phyloP scores from a whole-genome alignment of 1,140 invertebrate genomes.

The Epicauta chinensis region DNA sequence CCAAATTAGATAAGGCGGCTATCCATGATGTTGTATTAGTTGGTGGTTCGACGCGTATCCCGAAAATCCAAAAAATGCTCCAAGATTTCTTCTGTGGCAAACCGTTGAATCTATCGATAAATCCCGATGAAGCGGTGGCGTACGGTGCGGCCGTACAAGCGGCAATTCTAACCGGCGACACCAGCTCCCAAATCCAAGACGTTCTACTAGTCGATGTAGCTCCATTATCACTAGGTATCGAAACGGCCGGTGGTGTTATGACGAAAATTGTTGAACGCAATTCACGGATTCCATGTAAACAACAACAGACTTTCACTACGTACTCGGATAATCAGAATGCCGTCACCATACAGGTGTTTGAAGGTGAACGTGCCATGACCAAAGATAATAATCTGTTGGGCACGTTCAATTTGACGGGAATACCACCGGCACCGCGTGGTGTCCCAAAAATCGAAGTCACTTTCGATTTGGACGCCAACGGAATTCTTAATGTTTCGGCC shows the following conservation, averaged over 20 bases:
- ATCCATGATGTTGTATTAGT: conserved; percentile 61
- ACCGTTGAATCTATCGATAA: conserved; percentile 62
- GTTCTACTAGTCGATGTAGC: conserved; percentile 66
- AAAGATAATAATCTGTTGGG: conserved; percentile 45
- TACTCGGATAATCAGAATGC: conserved; percentile 65
- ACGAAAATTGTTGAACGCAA: conserved; percentile 61
- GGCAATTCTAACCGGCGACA: conserved; percentile 62
- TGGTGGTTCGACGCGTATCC: conserved; percentile 57
- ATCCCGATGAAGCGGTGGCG: conserved; percentile 73
- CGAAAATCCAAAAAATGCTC: conserved; percentile 60
- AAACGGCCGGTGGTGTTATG: conserved; percentile 64
- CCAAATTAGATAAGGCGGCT: conserved; percentile 64
- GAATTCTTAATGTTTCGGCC: conserved; percentile 74
- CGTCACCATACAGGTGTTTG: conserved; percentile 60
- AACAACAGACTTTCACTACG: conserved; percentile 59
- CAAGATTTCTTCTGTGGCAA: conserved; percentile 61
- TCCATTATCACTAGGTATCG: conserved; percentile 64
- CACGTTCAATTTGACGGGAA: conserved; percentile 57
- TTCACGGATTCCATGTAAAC: conserved; percentile 61
- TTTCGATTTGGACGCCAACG: conserved; percentile 75
- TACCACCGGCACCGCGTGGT: conserved; percentile 74
- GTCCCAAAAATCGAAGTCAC: conserved; percentile 87
- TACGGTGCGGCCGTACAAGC: conserved; percentile 73
- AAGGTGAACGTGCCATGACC: conserved; percentile 40
- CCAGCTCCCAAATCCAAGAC: conserved; percentile 67